These are phyloP conservation scores for Helleia helle DNA, from an alignment of 2,888 invertebrate species.

Conservation along the genomic window DNA sequence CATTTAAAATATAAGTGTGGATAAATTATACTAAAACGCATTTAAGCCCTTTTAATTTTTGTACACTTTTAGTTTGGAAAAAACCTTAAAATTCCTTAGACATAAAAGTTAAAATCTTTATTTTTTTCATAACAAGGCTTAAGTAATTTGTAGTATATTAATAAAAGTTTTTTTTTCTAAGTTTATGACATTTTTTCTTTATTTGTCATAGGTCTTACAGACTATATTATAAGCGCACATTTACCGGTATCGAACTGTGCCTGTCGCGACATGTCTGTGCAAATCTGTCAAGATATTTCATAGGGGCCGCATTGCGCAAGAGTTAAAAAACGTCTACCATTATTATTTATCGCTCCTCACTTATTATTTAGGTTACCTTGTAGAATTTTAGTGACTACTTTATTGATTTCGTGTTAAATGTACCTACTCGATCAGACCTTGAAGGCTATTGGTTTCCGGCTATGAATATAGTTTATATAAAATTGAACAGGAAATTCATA, in stretches of 20 bases:
- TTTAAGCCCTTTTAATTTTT: too few species aligned
- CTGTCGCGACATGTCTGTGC: constrained; percentile 30
- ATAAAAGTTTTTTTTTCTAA: too few species aligned
- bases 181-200: too few species aligned
- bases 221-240: constrained; percentile 2
- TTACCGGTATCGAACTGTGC: constrained; percentile 11
- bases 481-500: not conserved
- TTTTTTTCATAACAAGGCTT: too few species aligned
- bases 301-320: not conserved
- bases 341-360: not conserved
- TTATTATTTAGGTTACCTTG: constrained; percentile 7
- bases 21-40: too few species aligned
- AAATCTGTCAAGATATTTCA: constrained; percentile 18
- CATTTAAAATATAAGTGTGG: too few species aligned
- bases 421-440: constrained; percentile 15
- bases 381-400: constrained; percentile 5
- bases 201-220: too few species aligned
- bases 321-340: too few species aligned
- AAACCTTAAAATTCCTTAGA: too few species aligned
- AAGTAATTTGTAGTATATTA: too few species aligned
- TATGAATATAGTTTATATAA: not conserved
- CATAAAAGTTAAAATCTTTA: too few species aligned
- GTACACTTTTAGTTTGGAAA: too few species aligned
- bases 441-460: constrained; percentile 11
- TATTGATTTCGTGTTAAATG: constrained; percentile 19